Base-by-base conservation (phyloP, 2,797 vertebrate genomes). In the Sebastiscus albofasciatus region DNA sequence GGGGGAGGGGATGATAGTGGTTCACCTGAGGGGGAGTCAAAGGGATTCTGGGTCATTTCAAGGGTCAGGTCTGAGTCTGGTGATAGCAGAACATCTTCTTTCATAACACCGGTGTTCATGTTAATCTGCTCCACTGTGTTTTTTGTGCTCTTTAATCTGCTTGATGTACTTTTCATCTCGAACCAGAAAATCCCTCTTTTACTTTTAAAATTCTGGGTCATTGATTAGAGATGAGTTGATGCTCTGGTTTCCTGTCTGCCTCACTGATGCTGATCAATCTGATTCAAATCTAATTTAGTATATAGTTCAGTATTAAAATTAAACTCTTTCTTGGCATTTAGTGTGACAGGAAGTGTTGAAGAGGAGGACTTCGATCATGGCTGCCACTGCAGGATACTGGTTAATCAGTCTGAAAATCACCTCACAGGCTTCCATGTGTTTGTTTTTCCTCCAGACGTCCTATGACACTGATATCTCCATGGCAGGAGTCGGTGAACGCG, bases 401-500 rank as follows among this genome's bases (percentile, higher is more conserved):
- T 42, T 54, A 4, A 10, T 74, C 66, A 65, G 5, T 6, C 1
- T 58, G n/a, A 31, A 64, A n/a, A 58, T 39, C 18, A 10, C 4
- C 34, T 39, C 4, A 64, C 34, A 9, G 33, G 6, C 20, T 62
- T 2, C 27, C 12, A 2, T 67, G 8, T 5, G 3, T 62, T 18
- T 46, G 5, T 36, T 49, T 14, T 54, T 72, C 67, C 66, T 85
- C 2, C 75, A 97, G 97, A 94, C 77, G 20, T 94, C 94, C 52
- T 80, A 69, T 67, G 96, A 96, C 70, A 55, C 78, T 10, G 95
- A 96, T 12, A 82, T 95, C 72, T 86, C 96, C 22, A 64, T 76
- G 86, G 77, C 87, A 26, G 95, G 93, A 72, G 2, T 94, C 81
- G 83, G 70, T 49, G 93, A 95, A 20, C 88, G 82, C 11, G 55